Evolutionary conservation across 1,140 invertebrate genomes (phyloP).

Genomic region (Drosophila simulans): DNA sequence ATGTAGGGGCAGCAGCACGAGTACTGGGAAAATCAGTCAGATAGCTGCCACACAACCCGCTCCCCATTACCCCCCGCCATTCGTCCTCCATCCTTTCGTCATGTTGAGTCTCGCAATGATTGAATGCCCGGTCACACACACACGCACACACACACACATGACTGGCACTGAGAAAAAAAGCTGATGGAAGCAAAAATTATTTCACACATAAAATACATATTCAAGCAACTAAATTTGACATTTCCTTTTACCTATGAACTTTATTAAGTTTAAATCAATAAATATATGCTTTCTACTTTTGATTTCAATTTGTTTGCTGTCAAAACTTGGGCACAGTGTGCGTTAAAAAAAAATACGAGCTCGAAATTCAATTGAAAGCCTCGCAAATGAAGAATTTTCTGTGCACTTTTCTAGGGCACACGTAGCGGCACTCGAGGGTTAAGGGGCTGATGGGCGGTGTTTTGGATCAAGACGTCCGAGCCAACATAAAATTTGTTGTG

Average conservation of each 20-base stretch:
- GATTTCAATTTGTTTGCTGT: too few relatives aligned
- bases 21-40: constrained; percentile 58
- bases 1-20: neutral
- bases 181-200: neutral
- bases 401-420: constrained; percentile 75
- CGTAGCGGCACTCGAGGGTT: constrained; percentile 46
- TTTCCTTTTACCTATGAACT: too few relatives aligned
- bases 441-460: neutral
- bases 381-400: constrained; percentile 79
- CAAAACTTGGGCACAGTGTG: too few relatives aligned
- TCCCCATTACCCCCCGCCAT: neutral
- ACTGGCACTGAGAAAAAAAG: constrained; percentile 1
- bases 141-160: constrained; percentile 19
- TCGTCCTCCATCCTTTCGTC: constrained; percentile 27
- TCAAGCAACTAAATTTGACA: too few relatives aligned
- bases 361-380: constrained; percentile 77
- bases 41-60: constrained; percentile 25
- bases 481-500: constrained; percentile 79
- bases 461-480: constrained; percentile 52
- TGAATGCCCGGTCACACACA: constrained; percentile 61
- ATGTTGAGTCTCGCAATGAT: constrained; percentile 73
- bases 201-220: neutral
- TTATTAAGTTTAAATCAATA: too few relatives aligned
- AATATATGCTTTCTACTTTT: too few relatives aligned
- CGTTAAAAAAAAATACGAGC: neutral